A percentile compares a stretch with the other conserved stretches of the same genome.
phyloP scores from a whole-genome alignment of 2,797 vertebrate species.

The Diplodus puntazzo region DNA sequence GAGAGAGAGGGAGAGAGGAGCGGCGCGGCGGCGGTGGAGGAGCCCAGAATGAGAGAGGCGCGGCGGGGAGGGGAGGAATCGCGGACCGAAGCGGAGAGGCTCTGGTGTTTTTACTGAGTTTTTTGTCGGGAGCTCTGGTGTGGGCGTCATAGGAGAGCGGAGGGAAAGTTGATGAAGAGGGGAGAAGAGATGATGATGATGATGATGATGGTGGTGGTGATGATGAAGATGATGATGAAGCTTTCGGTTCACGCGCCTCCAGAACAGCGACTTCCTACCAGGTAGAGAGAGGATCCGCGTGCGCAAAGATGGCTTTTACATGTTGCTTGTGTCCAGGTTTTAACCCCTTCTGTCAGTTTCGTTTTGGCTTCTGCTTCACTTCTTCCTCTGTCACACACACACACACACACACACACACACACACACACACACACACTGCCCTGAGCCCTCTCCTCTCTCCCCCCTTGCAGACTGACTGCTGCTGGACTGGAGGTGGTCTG shows the following conservation, averaged over 20 bases:
- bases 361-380: neutral
- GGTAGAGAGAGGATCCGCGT: constrained; percentile 47
- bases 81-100: constrained; percentile 23
- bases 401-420: neutral
- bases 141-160: neutral
- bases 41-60: constrained; percentile 40
- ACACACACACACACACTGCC: neutral
- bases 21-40: constrained; percentile 13
- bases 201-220: no score
- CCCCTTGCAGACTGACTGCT: constrained; percentile 47
- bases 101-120: neutral
- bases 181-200: constrained; percentile 36
- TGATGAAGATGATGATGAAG: constrained; percentile 2
- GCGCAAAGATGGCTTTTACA: constrained; percentile 28
- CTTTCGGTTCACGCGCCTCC: constrained; percentile 20
- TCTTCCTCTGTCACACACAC: neutral
- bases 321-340: constrained; percentile 48
- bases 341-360: neutral
- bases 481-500: constrained; percentile 14
- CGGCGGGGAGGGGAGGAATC: constrained; percentile 9
- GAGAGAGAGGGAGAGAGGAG: no score
- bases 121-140: neutral
- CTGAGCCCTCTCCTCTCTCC: neutral
- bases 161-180: constrained; percentile 38
- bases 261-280: constrained; percentile 45